These are phyloP conservation scores for Odontamblyopus lacepedii DNA, from an alignment of 2,797 vertebrate species.

Conservation along the genomic window DNA sequence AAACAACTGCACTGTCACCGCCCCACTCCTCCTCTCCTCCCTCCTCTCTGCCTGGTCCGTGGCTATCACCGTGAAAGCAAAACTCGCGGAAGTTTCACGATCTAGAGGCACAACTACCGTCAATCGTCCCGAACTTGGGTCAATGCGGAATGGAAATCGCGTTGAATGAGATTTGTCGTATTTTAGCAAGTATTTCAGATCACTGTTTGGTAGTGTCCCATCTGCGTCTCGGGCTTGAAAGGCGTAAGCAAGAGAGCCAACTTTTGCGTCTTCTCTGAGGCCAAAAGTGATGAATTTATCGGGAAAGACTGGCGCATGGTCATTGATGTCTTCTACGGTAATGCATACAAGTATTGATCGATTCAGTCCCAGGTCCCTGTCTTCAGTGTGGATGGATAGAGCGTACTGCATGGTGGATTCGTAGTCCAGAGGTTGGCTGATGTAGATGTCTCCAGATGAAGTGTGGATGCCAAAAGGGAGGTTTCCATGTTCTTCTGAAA, in stretches of 20 bases:
- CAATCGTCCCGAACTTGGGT: slow-evolving; percentile 82
- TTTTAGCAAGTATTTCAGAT: slow-evolving; percentile 81
- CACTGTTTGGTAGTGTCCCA: slow-evolving; percentile 84
- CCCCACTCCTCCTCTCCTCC: slow-evolving; percentile 68
- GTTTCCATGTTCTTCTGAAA: slow-evolving; percentile 77
- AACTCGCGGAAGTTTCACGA: slow-evolving; percentile 73
- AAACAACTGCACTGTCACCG: slow-evolving; percentile 81
- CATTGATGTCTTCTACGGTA: slow-evolving; percentile 87
- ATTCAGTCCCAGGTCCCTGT: slow-evolving; percentile 66
- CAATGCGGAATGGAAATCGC: slow-evolving; percentile 79
- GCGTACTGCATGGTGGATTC: slow-evolving; percentile 82
- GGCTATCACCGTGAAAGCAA: slow-evolving; percentile 82
- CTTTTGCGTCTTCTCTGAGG: slow-evolving; percentile 79
- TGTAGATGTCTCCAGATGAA: slow-evolving; percentile 84
- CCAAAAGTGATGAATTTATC: slow-evolving; percentile 83
- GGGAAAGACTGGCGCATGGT: slow-evolving; percentile 85
- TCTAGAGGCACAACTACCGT: slow-evolving; percentile 80
- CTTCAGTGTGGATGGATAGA: slow-evolving; percentile 77
- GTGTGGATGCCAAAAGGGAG: slow-evolving; percentile 82
- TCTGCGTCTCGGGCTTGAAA: slow-evolving; percentile 89
- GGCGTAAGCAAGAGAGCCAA: slow-evolving; percentile 80
- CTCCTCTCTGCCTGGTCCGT: slow-evolving; percentile 79
- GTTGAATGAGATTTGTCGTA: slow-evolving; percentile 30
- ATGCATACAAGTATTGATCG: slow-evolving; percentile 80
- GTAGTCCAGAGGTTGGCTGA: slow-evolving; percentile 88